A percentile compares a stretch with the other conserved stretches of the same genome.
Evolutionary conservation across 2,888 invertebrate species (phyloP).

Genomic region (Hypomecis punctinalis): DNA sequence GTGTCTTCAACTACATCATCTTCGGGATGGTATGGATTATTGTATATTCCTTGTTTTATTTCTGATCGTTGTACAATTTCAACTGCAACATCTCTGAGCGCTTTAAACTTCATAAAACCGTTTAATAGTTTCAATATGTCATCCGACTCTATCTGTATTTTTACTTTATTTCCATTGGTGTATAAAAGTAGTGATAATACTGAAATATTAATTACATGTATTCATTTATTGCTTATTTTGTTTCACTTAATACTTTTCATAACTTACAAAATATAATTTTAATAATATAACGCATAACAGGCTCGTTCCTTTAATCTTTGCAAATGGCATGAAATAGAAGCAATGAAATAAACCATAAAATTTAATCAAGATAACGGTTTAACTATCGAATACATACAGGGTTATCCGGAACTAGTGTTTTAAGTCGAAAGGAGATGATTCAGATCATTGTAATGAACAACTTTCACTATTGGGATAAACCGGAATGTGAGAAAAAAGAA

Average conservation of each 20-base stretch:
- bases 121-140: conserved; percentile 50
- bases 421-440: no score
- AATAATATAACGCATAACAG: conserved; percentile 1
- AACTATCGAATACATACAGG: not conserved
- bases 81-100: conserved; percentile 43
- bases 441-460: no score
- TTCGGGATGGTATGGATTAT: conserved; percentile 66
- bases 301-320: not conserved
- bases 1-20: conserved; percentile 45
- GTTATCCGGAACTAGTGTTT: not conserved
- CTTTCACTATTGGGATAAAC: no score
- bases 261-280: conserved; percentile 9
- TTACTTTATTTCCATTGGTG: conserved; percentile 46
- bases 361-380: conserved; percentile 2
- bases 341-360: conserved; percentile 5
- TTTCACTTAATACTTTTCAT: not conserved
- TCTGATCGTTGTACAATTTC: conserved; percentile 42
- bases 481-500: no score
- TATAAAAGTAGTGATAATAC: conserved; percentile 17
- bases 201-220: conserved; percentile 9
- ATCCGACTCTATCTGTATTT: conserved; percentile 55
- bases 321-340: conserved; percentile 2
- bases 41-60: conserved; percentile 35
- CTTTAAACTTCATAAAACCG: conserved; percentile 39
- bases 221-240: not conserved